These are phyloP conservation scores for Kradibia gibbosae DNA, from an alignment of 1,140 invertebrate genomes.

Conservation along the genomic window DNA sequence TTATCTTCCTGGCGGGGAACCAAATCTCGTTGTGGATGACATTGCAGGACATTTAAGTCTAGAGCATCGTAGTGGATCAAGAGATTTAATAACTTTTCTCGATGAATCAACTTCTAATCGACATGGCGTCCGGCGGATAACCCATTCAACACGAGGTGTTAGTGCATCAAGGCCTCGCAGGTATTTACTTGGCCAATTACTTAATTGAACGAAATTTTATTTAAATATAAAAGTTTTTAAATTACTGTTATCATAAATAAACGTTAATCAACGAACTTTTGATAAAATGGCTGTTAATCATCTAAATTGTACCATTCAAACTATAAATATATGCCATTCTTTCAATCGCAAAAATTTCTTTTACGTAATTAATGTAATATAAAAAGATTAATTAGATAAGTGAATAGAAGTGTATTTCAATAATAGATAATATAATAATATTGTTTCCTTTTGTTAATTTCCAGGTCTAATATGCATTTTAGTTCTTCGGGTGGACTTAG, in stretches of 20 bases:
- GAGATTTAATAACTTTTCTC: slow-evolving; percentile 90
- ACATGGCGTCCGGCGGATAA: slow-evolving; percentile 88
- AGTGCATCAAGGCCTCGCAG: slow-evolving; percentile 82
- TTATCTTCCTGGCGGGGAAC: slow-evolving; percentile 94
- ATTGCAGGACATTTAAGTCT: slow-evolving; percentile 96
- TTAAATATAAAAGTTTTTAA: too few relatives aligned
- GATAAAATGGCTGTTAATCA: too few relatives aligned
- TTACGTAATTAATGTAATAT: too few relatives aligned
- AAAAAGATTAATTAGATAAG: too few relatives aligned
- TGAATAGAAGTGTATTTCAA: too few relatives aligned
- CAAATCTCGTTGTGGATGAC: slow-evolving; percentile 97
- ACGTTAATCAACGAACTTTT: too few relatives aligned
- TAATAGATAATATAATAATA: background rate
- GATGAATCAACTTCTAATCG: slow-evolving; percentile 89
- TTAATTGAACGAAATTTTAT: too few relatives aligned
- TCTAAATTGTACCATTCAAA: too few relatives aligned
- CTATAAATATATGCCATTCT: too few relatives aligned
- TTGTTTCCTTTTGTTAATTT: slow-evolving; percentile 5
- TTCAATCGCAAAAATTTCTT: too few relatives aligned
- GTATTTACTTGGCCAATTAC: too few relatives aligned
- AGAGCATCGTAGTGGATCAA: slow-evolving; percentile 90
- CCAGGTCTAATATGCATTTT: slow-evolving; percentile 91
- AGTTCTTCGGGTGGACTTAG: slow-evolving; percentile 87
- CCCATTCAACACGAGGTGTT: slow-evolving; percentile 84
- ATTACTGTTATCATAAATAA: too few relatives aligned